Evolutionary conservation across 2,888 invertebrate genomes (phyloP), one percentile per base, ranked within the genome.

Genomic region (Leucophora obtusa): DNA sequence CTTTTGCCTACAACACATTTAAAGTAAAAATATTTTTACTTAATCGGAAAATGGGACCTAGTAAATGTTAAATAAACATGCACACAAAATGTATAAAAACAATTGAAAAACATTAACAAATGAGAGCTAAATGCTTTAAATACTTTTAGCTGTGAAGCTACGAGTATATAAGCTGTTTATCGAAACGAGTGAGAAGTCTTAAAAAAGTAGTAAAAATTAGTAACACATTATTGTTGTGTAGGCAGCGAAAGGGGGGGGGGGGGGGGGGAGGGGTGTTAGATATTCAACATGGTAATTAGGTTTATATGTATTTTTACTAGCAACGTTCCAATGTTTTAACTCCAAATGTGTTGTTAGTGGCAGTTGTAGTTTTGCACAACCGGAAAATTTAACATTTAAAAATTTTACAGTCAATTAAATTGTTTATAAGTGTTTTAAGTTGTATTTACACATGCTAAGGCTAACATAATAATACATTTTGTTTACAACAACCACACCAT

Each of bases 321-420:
- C 11, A 38, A 38, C 1, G 11, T 10, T 14, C 38, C 11, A 11
- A 3, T 38, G 14, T 38, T 38, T 38, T 38, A 38, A 38, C 38
- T 14, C 1, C 6, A 7, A 38, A 38, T 11, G 4, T 14, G 11
- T 11, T 38, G 38, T 2, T 38, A 7, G 35, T 35, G 35, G 35
- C 7, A 7, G 38, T 38, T 10, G 38, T 11, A 1, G 38, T 2
- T 38, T 14, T 38, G 14, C n/a, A 62, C 63, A 72, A 69, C 14
- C 33, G 69, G 58, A 54, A 68, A 72, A 28, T 14, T 43, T 58
- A 58, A 35, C 53, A 59, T 63, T 69, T 60, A 38, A 63, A 69
- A 70, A 70, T 74, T 74, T 60, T 66, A 70, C 79, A 60, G 74
- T 65, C 69, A 79, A 74, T 79, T 79, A 79, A 74, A 74, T 50